Evolutionary conservation across 2,113 vertebrate genomes (phyloP).

Genomic region (Chaenogobius annularis): DNA sequence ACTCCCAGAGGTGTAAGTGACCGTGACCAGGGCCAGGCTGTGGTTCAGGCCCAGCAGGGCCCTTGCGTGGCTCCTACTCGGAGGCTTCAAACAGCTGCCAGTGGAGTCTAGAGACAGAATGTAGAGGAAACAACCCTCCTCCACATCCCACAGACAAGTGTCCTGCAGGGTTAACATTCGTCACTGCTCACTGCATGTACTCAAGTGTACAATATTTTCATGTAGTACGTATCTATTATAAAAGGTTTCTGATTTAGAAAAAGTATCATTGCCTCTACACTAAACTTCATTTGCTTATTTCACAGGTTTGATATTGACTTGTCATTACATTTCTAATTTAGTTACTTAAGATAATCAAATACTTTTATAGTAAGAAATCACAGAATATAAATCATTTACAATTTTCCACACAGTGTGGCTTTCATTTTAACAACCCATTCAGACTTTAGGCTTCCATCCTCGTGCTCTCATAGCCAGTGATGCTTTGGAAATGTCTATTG

Average conservation of each 20-base stretch:
- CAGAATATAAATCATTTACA: no score
- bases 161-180: conserved; percentile 21
- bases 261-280: background rate
- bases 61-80: background rate
- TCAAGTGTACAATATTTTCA: background rate
- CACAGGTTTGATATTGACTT: no score
- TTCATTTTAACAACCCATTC: no score
- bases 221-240: background rate
- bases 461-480: conserved; percentile 61
- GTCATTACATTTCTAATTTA: no score
- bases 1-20: conserved; percentile 37
- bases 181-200: background rate
- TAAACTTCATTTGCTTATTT: background rate
- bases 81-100: conserved; percentile 47
- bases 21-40: conserved; percentile 57
- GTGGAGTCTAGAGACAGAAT: conserved; percentile 65
- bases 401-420: no score
- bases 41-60: conserved; percentile 61
- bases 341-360: no score
- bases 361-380: no score
- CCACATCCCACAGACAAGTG: conserved; percentile 66
- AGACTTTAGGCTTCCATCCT: conserved; percentile 46
- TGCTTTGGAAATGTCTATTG: conserved; percentile 55
- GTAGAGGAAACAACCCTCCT: conserved; percentile 46
- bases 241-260: background rate